Base-by-base conservation (phyloP, 2,888 invertebrate genomes). In the Eremobia ochroleuca region DNA sequence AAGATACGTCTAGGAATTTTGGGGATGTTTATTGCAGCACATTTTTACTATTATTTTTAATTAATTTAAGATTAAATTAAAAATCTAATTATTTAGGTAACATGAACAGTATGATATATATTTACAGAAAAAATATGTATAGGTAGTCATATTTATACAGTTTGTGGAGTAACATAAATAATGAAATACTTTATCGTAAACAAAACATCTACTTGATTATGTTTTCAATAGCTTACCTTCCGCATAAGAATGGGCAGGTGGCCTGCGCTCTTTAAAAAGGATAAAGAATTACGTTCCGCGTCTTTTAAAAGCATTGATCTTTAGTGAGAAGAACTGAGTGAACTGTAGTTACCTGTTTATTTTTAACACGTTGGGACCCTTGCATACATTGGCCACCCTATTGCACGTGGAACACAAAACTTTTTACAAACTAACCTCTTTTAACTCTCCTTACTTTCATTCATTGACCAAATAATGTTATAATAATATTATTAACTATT, bases 281-380 rank as follows among this genome's bases (percentile, higher is more conserved):
- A 43, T 15, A 9, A 46, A 46, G 4, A 15, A 31, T 46, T 31
- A 13, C 46, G 25, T 15, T 31, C 8, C 0, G 15, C 25, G 9
- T 25, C 31, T 31, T 67, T 46, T 46, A 13, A 28, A 46, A 66
- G 21, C 21, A 31, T 40, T n/a, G n/a, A 5, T 18, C 28, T 28
- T 28, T 28, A 21, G 13, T 65, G 13, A 11, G 25, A 49, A 49
- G 25, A 67, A 67, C 49, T 34, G 67, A 67, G 25, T 34, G 1
- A 34, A 31, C 15, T 31, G 25, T 67, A 25, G 46, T 49, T 67
- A 67, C 67, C 67, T 67, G 31, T 28, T n/a, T 67, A 25, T 64
- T 67, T 43, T 43, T 58, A 21, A 2, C 13, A 46, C 46, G 21
- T 31, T 31, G 21, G 46, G 21, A 31, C 46, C 31, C 46, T 34